Percentiles rank a stretch among this genome's conserved stretches.
These are phyloP conservation scores for Rhinoderma darwinii DNA, from an alignment of 2,113 vertebrate genomes.

Conservation along the genomic window DNA sequence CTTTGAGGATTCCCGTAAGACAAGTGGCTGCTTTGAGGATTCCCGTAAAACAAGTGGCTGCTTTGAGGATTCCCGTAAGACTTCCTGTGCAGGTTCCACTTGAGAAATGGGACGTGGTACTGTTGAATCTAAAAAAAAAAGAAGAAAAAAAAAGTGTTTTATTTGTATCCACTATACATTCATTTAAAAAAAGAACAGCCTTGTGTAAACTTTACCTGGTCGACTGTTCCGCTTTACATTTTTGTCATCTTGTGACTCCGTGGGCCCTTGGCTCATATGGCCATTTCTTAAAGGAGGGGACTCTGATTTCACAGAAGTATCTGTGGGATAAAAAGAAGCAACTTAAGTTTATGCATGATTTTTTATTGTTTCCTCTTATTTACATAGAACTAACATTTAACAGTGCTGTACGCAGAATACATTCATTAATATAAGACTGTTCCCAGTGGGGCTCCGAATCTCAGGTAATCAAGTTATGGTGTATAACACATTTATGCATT, in stretches of 20 bases:
- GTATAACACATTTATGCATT: too few relatives aligned
- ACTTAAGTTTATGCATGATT: neutral
- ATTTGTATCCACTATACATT: too few relatives aligned
- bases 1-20: constrained; percentile 70
- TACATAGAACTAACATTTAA: neutral
- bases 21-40: constrained; percentile 58
- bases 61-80: constrained; percentile 61
- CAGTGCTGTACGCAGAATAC: neutral
- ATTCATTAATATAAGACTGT: neutral
- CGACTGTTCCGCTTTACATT: neutral
- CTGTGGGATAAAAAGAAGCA: neutral
- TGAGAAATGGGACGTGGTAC: constrained; percentile 67
- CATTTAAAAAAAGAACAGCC: too few relatives aligned
- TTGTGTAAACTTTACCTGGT: constrained; percentile 31
- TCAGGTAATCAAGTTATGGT: too few relatives aligned
- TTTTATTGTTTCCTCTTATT: neutral
- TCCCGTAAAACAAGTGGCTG: constrained; percentile 67
- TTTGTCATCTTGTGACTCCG: neutral
- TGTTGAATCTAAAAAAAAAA: neutral
- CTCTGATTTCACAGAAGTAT: constrained; percentile 4
- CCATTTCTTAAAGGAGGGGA: constrained; percentile 47
- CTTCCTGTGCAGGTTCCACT: constrained; percentile 75
- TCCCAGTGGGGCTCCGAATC: neutral
- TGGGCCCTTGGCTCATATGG: constrained; percentile 25
- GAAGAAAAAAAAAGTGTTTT: too few relatives aligned